These are phyloP conservation scores for Lampris megalopsis DNA, from an alignment of 2,113 vertebrate species.

Conservation along the genomic window DNA sequence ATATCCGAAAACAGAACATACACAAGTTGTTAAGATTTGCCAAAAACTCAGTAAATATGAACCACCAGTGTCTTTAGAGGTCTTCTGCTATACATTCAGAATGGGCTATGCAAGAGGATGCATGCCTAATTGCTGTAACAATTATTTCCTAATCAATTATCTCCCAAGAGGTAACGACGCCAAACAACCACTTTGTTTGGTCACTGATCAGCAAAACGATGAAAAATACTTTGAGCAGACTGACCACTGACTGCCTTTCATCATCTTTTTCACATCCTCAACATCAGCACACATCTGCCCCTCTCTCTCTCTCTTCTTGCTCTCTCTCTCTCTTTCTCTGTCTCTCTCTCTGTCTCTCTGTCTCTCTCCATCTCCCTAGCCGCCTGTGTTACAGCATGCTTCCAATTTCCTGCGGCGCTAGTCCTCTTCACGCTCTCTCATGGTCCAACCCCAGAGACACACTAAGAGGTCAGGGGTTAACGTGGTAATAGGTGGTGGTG, in stretches of 20 bases:
- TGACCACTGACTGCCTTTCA: constrained; percentile 33
- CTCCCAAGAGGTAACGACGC: constrained; percentile 54
- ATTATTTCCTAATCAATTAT: constrained; percentile 53
- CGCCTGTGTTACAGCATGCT: constrained; percentile 52
- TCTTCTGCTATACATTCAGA: constrained; percentile 47
- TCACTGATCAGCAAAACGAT: not conserved
- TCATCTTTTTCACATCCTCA: constrained; percentile 42
- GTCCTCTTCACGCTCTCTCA: constrained; percentile 35
- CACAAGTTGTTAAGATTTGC: constrained; percentile 1
- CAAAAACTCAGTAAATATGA: not conserved
- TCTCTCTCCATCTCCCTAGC: not conserved
- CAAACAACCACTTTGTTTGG: constrained; percentile 7
- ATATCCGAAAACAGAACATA: constrained; percentile 2
- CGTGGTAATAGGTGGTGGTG: constrained; percentile 81
- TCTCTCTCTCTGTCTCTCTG: constrained; percentile 5
- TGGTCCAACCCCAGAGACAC: constrained; percentile 63
- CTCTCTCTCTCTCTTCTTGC: constrained; percentile 6
- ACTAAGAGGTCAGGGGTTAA: constrained; percentile 78
- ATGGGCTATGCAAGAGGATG: constrained; percentile 56
- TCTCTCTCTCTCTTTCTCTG: not conserved
- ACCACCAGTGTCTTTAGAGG: constrained; percentile 38
- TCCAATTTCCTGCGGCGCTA: constrained; percentile 67
- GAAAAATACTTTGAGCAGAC: constrained; percentile 11
- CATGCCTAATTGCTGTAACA: constrained; percentile 58
- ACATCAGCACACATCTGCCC: constrained; percentile 59